phyloP scores from a whole-genome alignment of 2,797 vertebrate species.

The Enteromius afrohamiltoni region DNA sequence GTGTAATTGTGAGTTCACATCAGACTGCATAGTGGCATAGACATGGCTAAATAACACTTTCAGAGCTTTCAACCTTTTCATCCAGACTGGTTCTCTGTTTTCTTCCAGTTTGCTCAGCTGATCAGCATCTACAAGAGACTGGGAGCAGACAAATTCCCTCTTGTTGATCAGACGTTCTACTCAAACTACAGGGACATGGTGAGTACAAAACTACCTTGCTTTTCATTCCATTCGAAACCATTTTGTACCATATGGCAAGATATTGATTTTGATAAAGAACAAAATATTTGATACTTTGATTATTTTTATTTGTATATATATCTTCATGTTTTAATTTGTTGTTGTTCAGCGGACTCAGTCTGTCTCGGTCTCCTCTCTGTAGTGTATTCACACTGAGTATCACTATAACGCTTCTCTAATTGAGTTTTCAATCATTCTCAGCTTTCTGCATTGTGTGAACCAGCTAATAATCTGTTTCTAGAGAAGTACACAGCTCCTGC shows the following conservation, averaged over 20 bases:
- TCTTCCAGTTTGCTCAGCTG: constrained; percentile 91
- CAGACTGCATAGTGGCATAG: not conserved
- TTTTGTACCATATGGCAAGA: not conserved
- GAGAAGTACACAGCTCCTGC: not conserved
- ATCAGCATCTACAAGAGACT: constrained; percentile 88
- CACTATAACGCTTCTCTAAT: no score
- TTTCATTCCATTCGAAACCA: constrained; percentile 1
- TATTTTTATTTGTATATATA: not conserved
- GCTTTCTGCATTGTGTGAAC: not conserved
- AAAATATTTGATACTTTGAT: not conserved
- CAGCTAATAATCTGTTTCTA: not conserved
- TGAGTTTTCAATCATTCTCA: no score
- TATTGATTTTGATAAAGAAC: not conserved
- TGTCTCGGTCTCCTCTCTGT: no score
- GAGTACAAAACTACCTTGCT: constrained; percentile 63
- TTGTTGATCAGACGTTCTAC: constrained; percentile 97
- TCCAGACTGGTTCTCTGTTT: constrained; percentile 26
- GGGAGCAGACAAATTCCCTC: constrained; percentile 93
- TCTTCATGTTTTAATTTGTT: no score
- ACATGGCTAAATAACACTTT: not conserved
- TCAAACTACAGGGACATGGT: constrained; percentile 99
- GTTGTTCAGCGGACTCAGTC: no score
- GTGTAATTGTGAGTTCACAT: not conserved
- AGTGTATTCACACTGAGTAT: no score
- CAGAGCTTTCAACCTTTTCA: not conserved